Evolutionary conservation across 2,797 vertebrate genomes (phyloP).

Genomic region (Apodemus agrarius): DNA sequence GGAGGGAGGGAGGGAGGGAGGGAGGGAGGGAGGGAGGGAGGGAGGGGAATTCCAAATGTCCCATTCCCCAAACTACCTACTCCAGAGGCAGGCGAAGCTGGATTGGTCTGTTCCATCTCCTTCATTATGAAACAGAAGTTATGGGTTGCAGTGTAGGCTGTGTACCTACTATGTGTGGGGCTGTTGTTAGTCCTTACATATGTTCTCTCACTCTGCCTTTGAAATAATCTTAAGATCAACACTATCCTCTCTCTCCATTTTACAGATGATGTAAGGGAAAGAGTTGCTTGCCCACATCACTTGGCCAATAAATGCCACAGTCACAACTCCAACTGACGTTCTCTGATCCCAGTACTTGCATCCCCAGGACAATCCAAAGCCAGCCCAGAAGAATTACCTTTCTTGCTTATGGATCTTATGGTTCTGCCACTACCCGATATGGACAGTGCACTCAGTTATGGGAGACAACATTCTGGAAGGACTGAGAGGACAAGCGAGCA

Average conservation of each 20-base stretch:
- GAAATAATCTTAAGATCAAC: not conserved
- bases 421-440: not conserved
- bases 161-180: accelerated
- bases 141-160: accelerated
- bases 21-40: accelerated
- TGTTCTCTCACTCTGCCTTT: not conserved
- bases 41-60: not conserved
- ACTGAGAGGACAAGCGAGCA: accelerated
- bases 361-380: not conserved
- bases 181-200: too few relatives aligned
- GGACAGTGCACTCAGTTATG: not conserved
- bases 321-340: not conserved
- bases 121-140: not conserved
- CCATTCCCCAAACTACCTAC: not conserved
- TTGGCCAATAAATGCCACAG: not conserved
- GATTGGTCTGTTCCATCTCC: not conserved
- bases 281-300: not conserved
- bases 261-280: not conserved
- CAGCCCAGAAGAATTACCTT: not conserved
- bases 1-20: not conserved
- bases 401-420: too few relatives aligned
- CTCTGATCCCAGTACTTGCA: too few relatives aligned
- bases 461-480: not conserved
- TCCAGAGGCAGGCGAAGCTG: not conserved
- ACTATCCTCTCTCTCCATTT: not conserved